Conservation (phyloP, 1,140 invertebrate species). For the Ooceraea biroi region DNA sequence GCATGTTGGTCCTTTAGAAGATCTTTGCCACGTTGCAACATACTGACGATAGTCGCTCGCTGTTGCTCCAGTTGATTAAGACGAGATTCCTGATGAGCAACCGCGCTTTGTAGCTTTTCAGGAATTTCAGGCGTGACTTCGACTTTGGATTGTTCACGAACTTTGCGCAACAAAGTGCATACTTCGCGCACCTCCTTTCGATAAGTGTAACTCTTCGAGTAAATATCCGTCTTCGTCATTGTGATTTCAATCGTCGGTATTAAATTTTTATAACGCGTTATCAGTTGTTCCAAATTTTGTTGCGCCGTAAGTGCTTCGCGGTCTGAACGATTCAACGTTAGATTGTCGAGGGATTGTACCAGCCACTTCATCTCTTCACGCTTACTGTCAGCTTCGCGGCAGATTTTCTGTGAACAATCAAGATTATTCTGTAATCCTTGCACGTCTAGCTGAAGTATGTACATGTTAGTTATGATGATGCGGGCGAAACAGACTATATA, state of each 20-base stretch:
- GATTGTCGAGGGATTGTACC: slow-evolving; percentile 94
- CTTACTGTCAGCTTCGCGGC: slow-evolving; percentile 94
- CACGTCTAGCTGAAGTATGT: not conserved
- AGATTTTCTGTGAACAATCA: slow-evolving; percentile 89
- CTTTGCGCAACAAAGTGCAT: slow-evolving; percentile 90
- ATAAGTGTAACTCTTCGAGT: slow-evolving; percentile 97
- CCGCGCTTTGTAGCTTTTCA: slow-evolving; percentile 91
- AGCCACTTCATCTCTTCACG: slow-evolving; percentile 98
- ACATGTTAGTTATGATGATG: not conserved
- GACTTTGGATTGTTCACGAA: slow-evolving; percentile 90
- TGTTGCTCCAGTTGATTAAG: slow-evolving; percentile 95
- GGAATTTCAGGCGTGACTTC: slow-evolving; percentile 90
- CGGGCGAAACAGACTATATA: too few relatives aligned
- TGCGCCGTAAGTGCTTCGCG: slow-evolving; percentile 93
- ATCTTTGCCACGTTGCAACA: slow-evolving; percentile 96
- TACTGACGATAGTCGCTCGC: slow-evolving; percentile 94
- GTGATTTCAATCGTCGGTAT: slow-evolving; percentile 97
- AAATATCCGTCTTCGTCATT: slow-evolving; percentile 96
- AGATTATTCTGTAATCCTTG: not conserved
- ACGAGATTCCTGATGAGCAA: slow-evolving; percentile 92
- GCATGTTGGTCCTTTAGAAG: slow-evolving; percentile 94
- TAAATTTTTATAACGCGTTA: slow-evolving; percentile 95
- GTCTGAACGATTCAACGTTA: slow-evolving; percentile 93
- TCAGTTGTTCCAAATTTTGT: slow-evolving; percentile 92
- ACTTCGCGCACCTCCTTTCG: slow-evolving; percentile 95